These are phyloP conservation scores for Muntiacus muntjak DNA, from an alignment of 2,113 vertebrate genomes.

Conservation along the genomic window DNA sequence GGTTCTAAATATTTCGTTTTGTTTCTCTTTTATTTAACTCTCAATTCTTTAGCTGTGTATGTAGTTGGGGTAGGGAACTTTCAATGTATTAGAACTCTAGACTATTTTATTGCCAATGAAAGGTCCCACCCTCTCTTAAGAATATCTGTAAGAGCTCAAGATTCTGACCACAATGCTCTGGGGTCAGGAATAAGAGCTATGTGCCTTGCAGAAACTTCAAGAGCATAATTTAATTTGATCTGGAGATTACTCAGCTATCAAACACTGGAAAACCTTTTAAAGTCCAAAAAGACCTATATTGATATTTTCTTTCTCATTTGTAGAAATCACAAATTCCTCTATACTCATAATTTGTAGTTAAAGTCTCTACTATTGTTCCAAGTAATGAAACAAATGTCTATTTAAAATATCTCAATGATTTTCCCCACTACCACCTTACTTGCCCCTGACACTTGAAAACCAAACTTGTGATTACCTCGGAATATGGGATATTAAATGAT, in stretches of 20 bases:
- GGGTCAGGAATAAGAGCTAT: background rate
- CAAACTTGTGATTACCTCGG: background rate
- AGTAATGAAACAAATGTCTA: background rate
- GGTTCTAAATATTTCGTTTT: background rate
- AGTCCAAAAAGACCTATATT: background rate
- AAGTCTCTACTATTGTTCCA: background rate
- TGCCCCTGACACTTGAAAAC: background rate
- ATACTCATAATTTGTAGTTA: background rate
- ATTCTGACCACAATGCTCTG: background rate
- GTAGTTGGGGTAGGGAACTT: background rate
- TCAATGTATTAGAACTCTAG: background rate
- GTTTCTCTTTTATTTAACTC: background rate
- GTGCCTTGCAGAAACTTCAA: background rate
- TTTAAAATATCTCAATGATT: background rate
- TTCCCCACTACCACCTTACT: background rate
- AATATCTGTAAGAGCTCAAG: background rate
- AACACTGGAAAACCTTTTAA: background rate
- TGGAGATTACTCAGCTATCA: background rate
- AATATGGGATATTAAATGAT: background rate
- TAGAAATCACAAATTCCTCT: background rate
- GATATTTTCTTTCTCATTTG: slow-evolving; percentile 2
- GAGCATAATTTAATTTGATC: background rate
- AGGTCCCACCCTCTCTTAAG: background rate
- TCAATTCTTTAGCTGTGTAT: background rate
- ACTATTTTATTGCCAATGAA: background rate